These are phyloP conservation scores for Ischnus inquisitorius DNA, from an alignment of 2,888 invertebrate genomes.

Conservation along the genomic window DNA sequence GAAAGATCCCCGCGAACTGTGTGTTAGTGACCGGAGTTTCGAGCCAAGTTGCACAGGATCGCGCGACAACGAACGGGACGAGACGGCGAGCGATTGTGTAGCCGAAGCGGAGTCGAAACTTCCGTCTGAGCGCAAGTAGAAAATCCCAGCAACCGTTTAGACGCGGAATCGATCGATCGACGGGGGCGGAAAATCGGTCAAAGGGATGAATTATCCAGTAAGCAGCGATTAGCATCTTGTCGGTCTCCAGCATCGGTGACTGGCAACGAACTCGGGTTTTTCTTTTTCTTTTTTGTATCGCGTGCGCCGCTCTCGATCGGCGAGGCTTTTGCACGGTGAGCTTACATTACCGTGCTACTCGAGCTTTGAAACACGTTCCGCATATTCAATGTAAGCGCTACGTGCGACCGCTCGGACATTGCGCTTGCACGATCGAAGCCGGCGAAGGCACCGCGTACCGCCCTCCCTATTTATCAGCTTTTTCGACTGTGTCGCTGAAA, in stretches of 20 bases:
- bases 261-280: neutral
- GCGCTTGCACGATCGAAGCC: neutral
- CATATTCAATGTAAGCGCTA: constrained; percentile 6
- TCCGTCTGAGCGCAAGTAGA: neutral
- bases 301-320: constrained; percentile 6
- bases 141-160: constrained; percentile 5
- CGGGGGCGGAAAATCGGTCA: neutral
- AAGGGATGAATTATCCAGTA: constrained; percentile 2
- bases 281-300: constrained; percentile 15
- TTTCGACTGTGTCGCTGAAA: constrained; percentile 17
- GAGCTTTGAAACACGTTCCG: constrained; percentile 15
- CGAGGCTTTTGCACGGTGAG: constrained; percentile 10
- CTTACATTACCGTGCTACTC: neutral
- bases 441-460: neutral
- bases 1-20: neutral
- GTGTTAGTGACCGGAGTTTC: neutral
- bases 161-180: neutral
- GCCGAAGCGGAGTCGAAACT: neutral
- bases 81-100: neutral
- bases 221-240: constrained; percentile 1
- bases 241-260: neutral
- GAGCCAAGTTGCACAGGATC: constrained; percentile 8
- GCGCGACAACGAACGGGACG: neutral
- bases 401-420: neutral
- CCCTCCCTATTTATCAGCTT: neutral